Base-by-base conservation (phyloP, 2,888 invertebrate genomes). In the Camptogramma bilineatum region DNA sequence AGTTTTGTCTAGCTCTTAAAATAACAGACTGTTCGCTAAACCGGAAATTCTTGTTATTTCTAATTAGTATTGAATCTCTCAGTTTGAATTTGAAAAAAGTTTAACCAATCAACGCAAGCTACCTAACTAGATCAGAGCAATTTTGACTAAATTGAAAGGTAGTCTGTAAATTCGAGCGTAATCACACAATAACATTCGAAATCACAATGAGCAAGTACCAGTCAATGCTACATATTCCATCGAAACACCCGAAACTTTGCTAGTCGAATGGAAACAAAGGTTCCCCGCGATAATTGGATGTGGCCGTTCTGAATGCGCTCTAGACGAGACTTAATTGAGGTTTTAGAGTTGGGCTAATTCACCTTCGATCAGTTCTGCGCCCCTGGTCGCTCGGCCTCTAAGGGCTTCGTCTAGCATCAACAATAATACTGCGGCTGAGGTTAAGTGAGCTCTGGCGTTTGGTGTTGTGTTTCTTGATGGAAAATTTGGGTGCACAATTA, bases 311-410 rank as follows among this genome's bases (percentile, higher is more conserved):
- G 88, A 90, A 90, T 88, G 86, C 88, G 86, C 87, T 87, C 91
- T 89, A 91, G 91, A 90, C 91, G 90, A 90, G 90, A 93, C 91
- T 91, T 92, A 92, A 93, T 93, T 92, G 92, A 91, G 91, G 92
- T 91, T 93, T 91, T 89, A 87, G 91, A 91, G 91, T 89, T 89
- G 88, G 86, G 87, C 91, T 91, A 91, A 91, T 92, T 91, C 91
- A 85, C 91, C 92, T 91, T 88, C 87, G 89, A 88, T 88, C 87
- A 85, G 86, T 74, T 78, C 79, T 82, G 79, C 81, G 71, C 81
- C 81, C 77, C 75, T 77, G 78, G 77, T 76, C 80, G 78, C 76
- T 69, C 57, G 66, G 53, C 79, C 76, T 66, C 59, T 77, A 81
- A 82, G 82, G 88, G 89, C 85, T 86, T 87, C 87, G 87, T 89